Conservation (phyloP, 1,140 invertebrate species). For the Nebria ingens region DNA sequence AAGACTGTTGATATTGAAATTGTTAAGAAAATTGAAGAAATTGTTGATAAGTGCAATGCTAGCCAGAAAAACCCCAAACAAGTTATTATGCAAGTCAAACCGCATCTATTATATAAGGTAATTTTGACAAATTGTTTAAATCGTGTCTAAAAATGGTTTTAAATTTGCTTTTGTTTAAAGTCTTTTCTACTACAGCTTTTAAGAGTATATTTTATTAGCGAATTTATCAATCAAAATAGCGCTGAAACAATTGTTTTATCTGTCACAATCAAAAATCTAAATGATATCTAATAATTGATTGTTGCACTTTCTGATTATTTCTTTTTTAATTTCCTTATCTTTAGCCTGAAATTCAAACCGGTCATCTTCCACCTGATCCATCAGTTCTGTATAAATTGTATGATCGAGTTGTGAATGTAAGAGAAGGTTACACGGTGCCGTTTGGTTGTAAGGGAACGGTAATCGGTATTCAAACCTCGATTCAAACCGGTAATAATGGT, state of each 20-base stretch:
- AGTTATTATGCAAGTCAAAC: conserved; percentile 65
- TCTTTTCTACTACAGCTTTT: too few species aligned
- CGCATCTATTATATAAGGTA: conserved; percentile 63
- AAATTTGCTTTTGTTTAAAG: too few species aligned
- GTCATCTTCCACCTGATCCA: conserved; percentile 52
- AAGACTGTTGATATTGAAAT: conserved; percentile 58
- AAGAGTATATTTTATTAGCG: background rate
- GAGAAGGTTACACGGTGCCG: conserved; percentile 64
- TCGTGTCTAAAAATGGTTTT: too few species aligned
- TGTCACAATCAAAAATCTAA: background rate
- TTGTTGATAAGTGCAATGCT: conserved; percentile 39
- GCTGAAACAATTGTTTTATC: conserved; percentile 10
- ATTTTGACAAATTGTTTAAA: too few species aligned
- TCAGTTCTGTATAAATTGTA: conserved; percentile 55
- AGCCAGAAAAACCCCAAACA: conserved; percentile 36
- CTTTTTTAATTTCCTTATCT: conserved; percentile 14
- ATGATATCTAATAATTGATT: background rate
- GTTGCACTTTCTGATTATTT: background rate
- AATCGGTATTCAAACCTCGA: conserved; percentile 51
- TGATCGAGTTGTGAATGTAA: conserved; percentile 73
- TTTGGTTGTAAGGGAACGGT: conserved; percentile 73
- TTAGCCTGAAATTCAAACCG: conserved; percentile 40
- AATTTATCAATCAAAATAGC: background rate
- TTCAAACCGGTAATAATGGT: conserved; percentile 35
- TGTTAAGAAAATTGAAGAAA: conserved; percentile 48